phyloP scores from a whole-genome alignment of 2,113 vertebrate genomes.

The human region DNA sequence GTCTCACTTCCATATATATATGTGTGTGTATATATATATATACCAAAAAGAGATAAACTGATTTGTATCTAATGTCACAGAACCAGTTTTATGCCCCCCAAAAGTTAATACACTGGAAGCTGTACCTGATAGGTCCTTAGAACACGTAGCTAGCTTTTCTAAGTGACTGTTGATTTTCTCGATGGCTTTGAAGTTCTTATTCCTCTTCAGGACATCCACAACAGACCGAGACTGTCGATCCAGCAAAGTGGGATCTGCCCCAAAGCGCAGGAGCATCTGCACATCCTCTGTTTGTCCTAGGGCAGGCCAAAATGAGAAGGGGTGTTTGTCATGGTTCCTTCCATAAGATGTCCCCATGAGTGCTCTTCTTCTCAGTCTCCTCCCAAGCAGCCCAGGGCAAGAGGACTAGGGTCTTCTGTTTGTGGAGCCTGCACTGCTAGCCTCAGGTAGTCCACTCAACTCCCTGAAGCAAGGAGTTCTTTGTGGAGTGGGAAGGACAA shows the following conservation, averaged over 20 bases:
- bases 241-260: conserved; percentile 83
- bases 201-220: conserved; percentile 85
- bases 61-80: background rate
- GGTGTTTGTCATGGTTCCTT: background rate
- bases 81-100: background rate
- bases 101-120: conserved; percentile 3
- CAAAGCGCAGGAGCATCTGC: conserved; percentile 84
- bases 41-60: background rate
- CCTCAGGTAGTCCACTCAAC: background rate
- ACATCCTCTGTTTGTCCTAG: conserved; percentile 87
- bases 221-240: conserved; percentile 77
- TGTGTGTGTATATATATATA: no score
- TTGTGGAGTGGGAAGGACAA: conserved; percentile 53
- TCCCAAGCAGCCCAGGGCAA: background rate
- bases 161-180: conserved; percentile 82
- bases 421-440: conserved; percentile 2
- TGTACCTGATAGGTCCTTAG: conserved; percentile 80
- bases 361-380: background rate
- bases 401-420: background rate
- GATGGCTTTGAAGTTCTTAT: conserved; percentile 85
- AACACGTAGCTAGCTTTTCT: conserved; percentile 51
- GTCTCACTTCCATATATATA: background rate
- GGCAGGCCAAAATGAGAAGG: conserved; percentile 37
- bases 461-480: conserved; percentile 49
- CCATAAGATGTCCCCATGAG: conserved; percentile 57